Percentiles rank a stretch among this genome's conserved stretches.
These are phyloP conservation scores for Drosophila neocordata DNA, from an alignment of 1,140 invertebrate genomes.

Conservation along the genomic window DNA sequence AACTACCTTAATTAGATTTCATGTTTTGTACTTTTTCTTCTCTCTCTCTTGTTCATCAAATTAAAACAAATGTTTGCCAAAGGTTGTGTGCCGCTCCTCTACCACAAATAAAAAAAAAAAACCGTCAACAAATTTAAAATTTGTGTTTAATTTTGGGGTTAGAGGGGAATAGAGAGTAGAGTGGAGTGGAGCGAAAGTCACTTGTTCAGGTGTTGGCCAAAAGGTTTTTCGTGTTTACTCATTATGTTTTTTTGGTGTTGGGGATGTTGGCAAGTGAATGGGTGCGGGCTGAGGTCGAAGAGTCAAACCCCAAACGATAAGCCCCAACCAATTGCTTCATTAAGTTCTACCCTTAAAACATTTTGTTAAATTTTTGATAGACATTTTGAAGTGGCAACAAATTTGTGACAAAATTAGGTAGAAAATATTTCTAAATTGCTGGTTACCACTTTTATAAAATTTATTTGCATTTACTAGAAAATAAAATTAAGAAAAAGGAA, in stretches of 20 bases:
- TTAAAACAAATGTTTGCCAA: slow-evolving; percentile 18
- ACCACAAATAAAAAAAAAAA: neutral
- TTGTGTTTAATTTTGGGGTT: neutral
- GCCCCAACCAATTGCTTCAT: slow-evolving; percentile 16
- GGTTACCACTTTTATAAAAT: too few species aligned
- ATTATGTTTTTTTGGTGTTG: neutral
- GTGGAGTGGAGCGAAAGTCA: neutral
- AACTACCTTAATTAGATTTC: slow-evolving; percentile 17
- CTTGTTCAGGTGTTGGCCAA: slow-evolving; percentile 11
- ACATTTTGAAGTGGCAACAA: neutral
- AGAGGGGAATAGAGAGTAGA: neutral
- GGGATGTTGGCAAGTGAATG: neutral
- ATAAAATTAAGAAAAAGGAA: too few species aligned
- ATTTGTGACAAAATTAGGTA: neutral
- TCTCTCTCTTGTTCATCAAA: neutral
- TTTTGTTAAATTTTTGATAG: slow-evolving; percentile 10
- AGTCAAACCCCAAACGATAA: slow-evolving; percentile 4
- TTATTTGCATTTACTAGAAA: too few species aligned
- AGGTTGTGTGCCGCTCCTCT: slow-evolving; percentile 7
- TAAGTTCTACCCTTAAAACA: slow-evolving; percentile 10
- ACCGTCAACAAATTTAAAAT: slow-evolving; percentile 15
- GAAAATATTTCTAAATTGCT: neutral
- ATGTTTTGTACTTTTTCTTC: slow-evolving; percentile 5
- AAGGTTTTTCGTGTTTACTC: slow-evolving; percentile 15
- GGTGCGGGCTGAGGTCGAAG: neutral